Evolutionary conservation across 92 coral and sea anemone species (phyloP).

Genomic region (Porites divaricata): DNA sequence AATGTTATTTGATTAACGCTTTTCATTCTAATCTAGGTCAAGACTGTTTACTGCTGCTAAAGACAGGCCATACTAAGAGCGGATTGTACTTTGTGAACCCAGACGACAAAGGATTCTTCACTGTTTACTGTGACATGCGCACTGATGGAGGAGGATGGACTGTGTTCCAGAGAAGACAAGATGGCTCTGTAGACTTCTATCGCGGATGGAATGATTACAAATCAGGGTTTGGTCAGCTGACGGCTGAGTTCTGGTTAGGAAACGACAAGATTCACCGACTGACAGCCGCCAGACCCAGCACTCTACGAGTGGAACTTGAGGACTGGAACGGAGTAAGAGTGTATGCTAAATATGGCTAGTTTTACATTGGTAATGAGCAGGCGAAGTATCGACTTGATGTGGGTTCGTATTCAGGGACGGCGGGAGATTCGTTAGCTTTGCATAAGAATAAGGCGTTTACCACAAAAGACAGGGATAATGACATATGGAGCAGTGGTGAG

Average conservation of each 20-base stretch:
- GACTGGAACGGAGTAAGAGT: no score
- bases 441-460: no score
- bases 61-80: conserved; percentile 34
- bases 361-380: no score
- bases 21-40: background rate
- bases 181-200: conserved; percentile 59
- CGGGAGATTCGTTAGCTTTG: no score
- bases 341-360: no score
- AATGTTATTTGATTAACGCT: no score
- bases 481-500: no score
- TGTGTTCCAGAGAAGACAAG: conserved; percentile 59
- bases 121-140: conserved; percentile 66
- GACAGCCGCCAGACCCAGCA: conserved; percentile 29
- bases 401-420: no score
- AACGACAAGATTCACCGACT: conserved; percentile 63
- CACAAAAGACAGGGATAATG: no score
- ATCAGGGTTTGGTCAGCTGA: conserved; percentile 64
- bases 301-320: no score
- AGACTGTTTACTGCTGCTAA: conserved; percentile 24
- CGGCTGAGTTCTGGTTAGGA: conserved; percentile 65
- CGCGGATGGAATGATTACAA: conserved; percentile 57
- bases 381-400: no score
- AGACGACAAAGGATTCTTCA: conserved; percentile 50
- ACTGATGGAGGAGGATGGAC: conserved; percentile 67
- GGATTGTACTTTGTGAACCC: conserved; percentile 52